Percentiles rank a stretch among this genome's conserved stretches.
Conservation (phyloP, 2,797 vertebrate species). For the Neoniphon sammara region DNA sequence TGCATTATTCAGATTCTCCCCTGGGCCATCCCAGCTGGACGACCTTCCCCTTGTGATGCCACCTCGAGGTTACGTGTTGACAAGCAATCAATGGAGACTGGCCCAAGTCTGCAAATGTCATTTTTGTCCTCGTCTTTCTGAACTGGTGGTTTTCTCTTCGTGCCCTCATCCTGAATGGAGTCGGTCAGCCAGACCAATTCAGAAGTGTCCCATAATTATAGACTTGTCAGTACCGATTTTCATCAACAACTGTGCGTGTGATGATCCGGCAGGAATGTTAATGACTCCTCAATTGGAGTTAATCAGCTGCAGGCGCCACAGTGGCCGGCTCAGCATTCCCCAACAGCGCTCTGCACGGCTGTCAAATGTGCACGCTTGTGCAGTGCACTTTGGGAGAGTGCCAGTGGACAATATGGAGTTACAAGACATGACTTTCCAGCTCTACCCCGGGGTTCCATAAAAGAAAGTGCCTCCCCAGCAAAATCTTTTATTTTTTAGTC, state of each 20-base stretch:
- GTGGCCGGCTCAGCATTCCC: conserved; percentile 42
- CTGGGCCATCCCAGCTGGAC: conserved; percentile 27
- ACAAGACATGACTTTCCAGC: conserved; percentile 14
- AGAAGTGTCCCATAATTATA: conserved; percentile 75
- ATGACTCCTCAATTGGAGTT: conserved; percentile 75
- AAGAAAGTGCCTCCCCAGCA: conserved; percentile 62
- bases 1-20: conserved; percentile 56
- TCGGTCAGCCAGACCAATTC: conserved; percentile 68
- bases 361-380: conserved; percentile 24
- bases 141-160: conserved; percentile 18
- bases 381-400: conserved; percentile 24
- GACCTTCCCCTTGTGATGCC: conserved; percentile 43
- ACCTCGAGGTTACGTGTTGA: conserved; percentile 62
- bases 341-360: conserved; percentile 19
- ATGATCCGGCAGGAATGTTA: conserved; percentile 76
- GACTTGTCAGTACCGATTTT: conserved; percentile 77
- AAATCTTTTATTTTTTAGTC: conserved; percentile 64
- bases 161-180: conserved; percentile 56
- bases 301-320: conserved; percentile 66
- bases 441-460: conserved; percentile 53
- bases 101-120: conserved; percentile 54
- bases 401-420: conserved; percentile 14
- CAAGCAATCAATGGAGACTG: conserved; percentile 64
- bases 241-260: conserved; percentile 76
- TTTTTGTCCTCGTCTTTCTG: conserved; percentile 37